Percentiles rank a stretch among this genome's conserved stretches.
These are phyloP conservation scores for Laupala kohalensis DNA, from an alignment of 1,140 invertebrate genomes.

Conservation along the genomic window DNA sequence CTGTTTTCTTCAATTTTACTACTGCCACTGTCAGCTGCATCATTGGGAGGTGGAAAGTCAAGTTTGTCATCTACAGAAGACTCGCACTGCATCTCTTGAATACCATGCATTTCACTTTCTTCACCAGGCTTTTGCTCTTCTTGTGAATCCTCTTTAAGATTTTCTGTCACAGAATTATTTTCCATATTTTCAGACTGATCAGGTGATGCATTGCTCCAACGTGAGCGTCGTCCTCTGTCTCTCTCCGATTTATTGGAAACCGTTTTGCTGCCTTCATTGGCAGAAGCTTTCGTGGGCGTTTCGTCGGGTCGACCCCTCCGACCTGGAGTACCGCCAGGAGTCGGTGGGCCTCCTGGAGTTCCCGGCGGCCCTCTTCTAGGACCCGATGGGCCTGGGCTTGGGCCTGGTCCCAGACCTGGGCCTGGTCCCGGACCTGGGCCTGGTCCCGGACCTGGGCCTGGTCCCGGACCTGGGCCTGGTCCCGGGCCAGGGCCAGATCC, in stretches of 20 bases:
- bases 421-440: background rate
- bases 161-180: background rate
- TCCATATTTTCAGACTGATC: background rate
- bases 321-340: background rate
- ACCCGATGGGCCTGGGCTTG: background rate
- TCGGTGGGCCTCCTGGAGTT: background rate
- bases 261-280: background rate
- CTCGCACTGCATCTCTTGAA: background rate
- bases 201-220: conserved; percentile 15
- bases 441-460: background rate
- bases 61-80: conserved; percentile 1
- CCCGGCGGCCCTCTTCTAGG: background rate
- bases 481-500: background rate
- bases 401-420: background rate
- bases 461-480: background rate
- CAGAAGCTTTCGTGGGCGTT: background rate
- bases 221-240: conserved; percentile 7
- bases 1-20: background rate
- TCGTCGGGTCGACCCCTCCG: background rate
- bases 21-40: background rate
- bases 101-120: background rate
- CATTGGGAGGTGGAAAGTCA: conserved; percentile 21
- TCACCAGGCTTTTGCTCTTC: conserved; percentile 18
- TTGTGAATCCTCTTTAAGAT: background rate
- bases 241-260: background rate